Percentiles rank a stretch among this genome's conserved stretches.
Conservation (phyloP, 1,140 invertebrate genomes). For the Lasioglossum albipes region DNA sequence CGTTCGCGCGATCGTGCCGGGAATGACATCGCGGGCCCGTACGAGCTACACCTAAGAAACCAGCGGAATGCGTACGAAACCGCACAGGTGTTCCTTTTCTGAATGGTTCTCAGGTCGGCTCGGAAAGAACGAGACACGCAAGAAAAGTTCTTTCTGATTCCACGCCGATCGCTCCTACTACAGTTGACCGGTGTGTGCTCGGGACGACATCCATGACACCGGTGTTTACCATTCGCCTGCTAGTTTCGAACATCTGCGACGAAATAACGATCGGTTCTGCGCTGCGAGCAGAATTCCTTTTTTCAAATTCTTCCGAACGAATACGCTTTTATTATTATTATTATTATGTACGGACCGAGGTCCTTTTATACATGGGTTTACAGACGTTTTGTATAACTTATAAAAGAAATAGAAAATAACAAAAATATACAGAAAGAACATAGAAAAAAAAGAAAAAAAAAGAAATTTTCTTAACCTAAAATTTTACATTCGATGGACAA, state of each 20-base stretch:
- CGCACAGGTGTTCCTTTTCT: slow-evolving; percentile 50
- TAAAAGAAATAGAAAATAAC: too few relatives aligned
- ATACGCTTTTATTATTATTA: too few relatives aligned
- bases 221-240: slow-evolving; percentile 5
- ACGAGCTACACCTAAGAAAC: slow-evolving; percentile 33
- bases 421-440: too few relatives aligned
- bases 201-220: not conserved
- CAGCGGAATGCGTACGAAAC: slow-evolving; percentile 23
- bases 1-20: slow-evolving; percentile 40
- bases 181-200: not conserved
- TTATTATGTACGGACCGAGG: too few relatives aligned
- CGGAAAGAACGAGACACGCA: slow-evolving; percentile 43
- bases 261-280: not conserved
- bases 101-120: slow-evolving; percentile 50
- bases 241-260: not conserved
- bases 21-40: slow-evolving; percentile 42
- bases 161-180: not conserved
- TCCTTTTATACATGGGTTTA: too few relatives aligned
- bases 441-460: too few relatives aligned
- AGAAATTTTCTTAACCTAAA: too few relatives aligned
- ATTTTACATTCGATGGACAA: too few relatives aligned
- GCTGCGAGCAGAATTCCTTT: too few relatives aligned
- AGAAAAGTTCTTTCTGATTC: slow-evolving; percentile 36
- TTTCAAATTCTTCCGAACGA: too few relatives aligned
- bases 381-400: too few relatives aligned